phyloP scores from a whole-genome alignment of 2,797 vertebrate genomes.

The Neomorphus geoffroyi region DNA sequence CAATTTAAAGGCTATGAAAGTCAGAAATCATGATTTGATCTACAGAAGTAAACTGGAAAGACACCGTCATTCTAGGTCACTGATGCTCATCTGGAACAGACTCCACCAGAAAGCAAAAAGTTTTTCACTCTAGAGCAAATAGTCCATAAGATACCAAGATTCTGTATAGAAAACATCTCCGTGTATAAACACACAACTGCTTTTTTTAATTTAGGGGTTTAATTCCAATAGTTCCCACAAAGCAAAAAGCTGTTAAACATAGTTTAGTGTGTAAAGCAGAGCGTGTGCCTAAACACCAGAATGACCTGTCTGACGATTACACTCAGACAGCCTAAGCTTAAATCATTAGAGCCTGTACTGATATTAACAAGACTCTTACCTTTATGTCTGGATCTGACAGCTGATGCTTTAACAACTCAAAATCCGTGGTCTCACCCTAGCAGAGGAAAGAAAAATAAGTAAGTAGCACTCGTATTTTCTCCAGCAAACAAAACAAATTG shows the following conservation, averaged over 20 bases:
- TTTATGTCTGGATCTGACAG: slow-evolving; percentile 93
- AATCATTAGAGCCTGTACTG: neutral
- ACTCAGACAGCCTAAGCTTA: accelerated
- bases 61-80: neutral
- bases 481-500: neutral
- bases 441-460: neutral
- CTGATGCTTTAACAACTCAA: slow-evolving; percentile 90
- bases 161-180: accelerated
- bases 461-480: accelerated
- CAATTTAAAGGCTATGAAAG: neutral
- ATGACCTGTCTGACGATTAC: neutral
- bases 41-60: neutral
- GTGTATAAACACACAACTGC: accelerated
- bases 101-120: neutral
- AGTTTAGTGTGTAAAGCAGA: neutral
- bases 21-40: neutral
- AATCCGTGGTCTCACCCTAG: slow-evolving; percentile 88
- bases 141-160: neutral
- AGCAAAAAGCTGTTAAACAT: neutral
- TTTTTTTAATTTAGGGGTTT: neutral
- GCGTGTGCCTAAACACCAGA: neutral
- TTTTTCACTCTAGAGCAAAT: neutral
- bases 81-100: neutral
- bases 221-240: neutral
- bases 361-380: slow-evolving; percentile 77